Evolutionary conservation across 2,113 vertebrate species (phyloP).

Genomic region (Chaetura pelagica): DNA sequence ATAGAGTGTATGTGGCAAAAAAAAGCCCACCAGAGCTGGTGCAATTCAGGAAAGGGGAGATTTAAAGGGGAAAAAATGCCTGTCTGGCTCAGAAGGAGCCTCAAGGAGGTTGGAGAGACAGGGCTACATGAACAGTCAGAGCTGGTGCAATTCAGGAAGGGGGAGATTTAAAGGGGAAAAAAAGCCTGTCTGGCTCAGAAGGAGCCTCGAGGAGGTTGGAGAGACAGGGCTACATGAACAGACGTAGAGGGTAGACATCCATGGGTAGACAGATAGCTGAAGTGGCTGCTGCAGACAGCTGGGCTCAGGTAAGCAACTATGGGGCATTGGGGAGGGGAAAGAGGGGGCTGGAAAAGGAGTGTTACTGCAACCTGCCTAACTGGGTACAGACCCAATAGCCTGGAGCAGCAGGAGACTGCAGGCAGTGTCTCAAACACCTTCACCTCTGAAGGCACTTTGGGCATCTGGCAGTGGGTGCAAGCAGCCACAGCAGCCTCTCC

Average conservation of each 20-base stretch:
- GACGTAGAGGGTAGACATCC: neutral
- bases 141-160: constrained; percentile 7
- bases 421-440: rapidly evolving
- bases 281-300: neutral
- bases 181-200: neutral
- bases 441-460: neutral
- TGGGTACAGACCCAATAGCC: neutral
- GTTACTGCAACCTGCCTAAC: neutral
- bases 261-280: neutral
- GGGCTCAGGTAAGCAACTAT: neutral
- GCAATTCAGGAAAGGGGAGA: constrained; percentile 41
- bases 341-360: neutral
- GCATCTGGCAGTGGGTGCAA: rapidly evolving
- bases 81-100: constrained; percentile 29
- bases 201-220: constrained; percentile 30
- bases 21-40: constrained; percentile 41
- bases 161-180: constrained; percentile 15
- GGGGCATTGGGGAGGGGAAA: neutral
- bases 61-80: neutral
- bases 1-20: neutral
- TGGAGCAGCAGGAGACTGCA: neutral
- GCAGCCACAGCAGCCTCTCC: neutral
- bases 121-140: neutral
- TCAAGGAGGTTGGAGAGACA: constrained; percentile 20
- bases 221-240: neutral